Percentiles rank a stretch among this genome's conserved stretches.
phyloP scores from a whole-genome alignment of 2,113 vertebrate genomes.

The Mirza zaza region DNA sequence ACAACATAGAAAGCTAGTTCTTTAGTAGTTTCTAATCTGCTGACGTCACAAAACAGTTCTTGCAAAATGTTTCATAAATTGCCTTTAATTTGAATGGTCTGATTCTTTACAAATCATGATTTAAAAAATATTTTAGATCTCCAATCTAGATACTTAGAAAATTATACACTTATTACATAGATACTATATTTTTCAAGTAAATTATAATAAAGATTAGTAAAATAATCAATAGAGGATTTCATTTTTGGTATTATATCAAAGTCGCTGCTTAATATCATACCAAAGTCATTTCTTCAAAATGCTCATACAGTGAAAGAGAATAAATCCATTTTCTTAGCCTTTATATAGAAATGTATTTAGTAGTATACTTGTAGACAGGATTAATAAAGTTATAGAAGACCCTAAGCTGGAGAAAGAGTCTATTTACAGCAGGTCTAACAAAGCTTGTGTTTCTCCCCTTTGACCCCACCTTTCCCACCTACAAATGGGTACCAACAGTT shows the following conservation, averaged over 20 bases:
- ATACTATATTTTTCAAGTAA: background rate
- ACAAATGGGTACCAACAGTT: background rate
- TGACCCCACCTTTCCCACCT: background rate
- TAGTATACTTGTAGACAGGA: background rate
- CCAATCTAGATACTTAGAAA: background rate
- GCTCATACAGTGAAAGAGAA: background rate
- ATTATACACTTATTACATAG: background rate
- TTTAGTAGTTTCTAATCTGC: background rate
- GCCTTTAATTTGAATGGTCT: slow-evolving; percentile 23
- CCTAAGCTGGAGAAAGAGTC: background rate
- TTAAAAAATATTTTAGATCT: background rate
- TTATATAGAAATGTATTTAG: background rate
- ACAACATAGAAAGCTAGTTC: background rate
- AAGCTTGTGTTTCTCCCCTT: background rate
- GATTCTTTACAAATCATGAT: background rate
- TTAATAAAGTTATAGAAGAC: background rate
- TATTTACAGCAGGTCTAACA: background rate
- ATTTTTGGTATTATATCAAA: background rate
- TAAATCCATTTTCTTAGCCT: background rate
- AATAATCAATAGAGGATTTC: slow-evolving; percentile 4
- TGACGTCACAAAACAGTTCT: background rate
- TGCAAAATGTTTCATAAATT: slow-evolving; percentile 10
- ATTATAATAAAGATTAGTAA: background rate
- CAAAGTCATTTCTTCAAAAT: slow-evolving; percentile 25
- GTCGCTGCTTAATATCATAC: background rate